phyloP scores from a whole-genome alignment of 2,888 invertebrate genomes.

The Deroplatys truncata region DNA sequence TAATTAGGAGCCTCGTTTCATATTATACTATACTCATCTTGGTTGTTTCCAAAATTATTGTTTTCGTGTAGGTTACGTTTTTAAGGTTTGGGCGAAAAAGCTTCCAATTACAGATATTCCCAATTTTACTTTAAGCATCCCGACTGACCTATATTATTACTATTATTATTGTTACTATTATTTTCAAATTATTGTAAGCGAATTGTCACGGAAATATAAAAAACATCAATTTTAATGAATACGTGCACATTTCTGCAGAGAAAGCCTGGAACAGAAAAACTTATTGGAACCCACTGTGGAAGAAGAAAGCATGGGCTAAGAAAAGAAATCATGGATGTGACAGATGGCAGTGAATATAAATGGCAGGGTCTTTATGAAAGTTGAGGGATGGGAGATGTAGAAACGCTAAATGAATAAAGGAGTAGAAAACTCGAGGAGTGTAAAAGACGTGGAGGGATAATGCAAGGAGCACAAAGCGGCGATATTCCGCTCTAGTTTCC shows the following conservation, averaged over 20 bases:
- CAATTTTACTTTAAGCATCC: no score
- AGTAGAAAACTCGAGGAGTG: not conserved
- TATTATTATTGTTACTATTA: no score
- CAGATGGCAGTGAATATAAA: not conserved
- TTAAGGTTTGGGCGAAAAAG: no score
- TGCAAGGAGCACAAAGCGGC: not conserved
- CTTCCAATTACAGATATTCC: no score
- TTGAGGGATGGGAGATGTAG: not conserved
- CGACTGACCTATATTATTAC: no score
- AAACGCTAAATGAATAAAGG: not conserved
- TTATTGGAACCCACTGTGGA: not conserved
- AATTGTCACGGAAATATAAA: no score
- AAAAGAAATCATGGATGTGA: not conserved
- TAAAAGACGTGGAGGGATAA: not conserved
- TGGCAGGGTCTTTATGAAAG: not conserved
- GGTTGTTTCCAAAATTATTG: no score
- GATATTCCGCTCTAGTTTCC: not conserved
- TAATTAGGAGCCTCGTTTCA: no score
- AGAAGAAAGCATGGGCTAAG: not conserved
- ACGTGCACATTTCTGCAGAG: not conserved
- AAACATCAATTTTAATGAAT: not conserved
- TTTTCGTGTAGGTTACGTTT: no score
- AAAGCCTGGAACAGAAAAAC: not conserved
- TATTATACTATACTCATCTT: no score
- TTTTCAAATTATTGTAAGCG: no score